These are phyloP conservation scores for Thunnus albacares DNA, from an alignment of 2,797 vertebrate genomes.

Conservation along the genomic window DNA sequence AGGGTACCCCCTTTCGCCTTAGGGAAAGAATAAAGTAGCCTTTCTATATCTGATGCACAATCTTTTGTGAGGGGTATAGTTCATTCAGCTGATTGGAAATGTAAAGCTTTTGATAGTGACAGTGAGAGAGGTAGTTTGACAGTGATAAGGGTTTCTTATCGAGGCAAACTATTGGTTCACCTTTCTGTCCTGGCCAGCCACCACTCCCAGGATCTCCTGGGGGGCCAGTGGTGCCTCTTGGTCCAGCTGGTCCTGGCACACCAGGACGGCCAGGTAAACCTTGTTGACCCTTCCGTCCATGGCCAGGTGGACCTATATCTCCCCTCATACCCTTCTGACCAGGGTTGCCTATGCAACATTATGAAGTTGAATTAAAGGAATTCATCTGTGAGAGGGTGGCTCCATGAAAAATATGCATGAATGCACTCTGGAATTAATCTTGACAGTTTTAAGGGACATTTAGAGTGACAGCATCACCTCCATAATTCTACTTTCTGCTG, in stretches of 20 bases:
- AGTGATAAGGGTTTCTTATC: neutral
- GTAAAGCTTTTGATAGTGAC: neutral
- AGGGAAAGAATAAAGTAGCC: neutral
- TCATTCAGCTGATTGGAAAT: neutral
- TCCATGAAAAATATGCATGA: constrained; percentile 6
- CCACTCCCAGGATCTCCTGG: constrained; percentile 62
- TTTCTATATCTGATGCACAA: neutral
- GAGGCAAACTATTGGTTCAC: constrained; percentile 38
- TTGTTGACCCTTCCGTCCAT: constrained; percentile 55
- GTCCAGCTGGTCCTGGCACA: constrained; percentile 52
- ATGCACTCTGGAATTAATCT: neutral
- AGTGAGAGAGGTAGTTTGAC: too few species aligned
- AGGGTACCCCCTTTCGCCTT: constrained; percentile 62
- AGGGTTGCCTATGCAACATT: constrained; percentile 50
- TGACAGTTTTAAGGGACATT: neutral
- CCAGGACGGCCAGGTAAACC: constrained; percentile 71
- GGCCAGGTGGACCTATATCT: constrained; percentile 61
- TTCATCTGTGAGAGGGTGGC: neutral
- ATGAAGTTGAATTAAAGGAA: constrained; percentile 8
- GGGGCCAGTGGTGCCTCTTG: constrained; percentile 53
- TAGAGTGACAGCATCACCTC: neutral
- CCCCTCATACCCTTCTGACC: constrained; percentile 72
- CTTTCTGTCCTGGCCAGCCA: constrained; percentile 70
- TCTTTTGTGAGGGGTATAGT: neutral
- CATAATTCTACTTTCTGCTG: neutral